Conservation (phyloP, 2,797 vertebrate species). For the Microtus californicus region DNA sequence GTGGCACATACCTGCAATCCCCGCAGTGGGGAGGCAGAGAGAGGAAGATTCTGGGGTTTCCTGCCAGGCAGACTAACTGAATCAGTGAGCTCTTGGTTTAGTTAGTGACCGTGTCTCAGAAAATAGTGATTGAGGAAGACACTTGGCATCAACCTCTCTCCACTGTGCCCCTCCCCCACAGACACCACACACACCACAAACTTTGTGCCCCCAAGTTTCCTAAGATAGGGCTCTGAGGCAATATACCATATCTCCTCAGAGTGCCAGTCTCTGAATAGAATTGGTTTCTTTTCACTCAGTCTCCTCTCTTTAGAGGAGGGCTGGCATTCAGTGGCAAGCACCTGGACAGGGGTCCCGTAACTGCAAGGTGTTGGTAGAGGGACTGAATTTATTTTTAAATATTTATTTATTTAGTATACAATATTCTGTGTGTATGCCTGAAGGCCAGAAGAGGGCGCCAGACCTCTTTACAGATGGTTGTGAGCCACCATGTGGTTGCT, state of each 20-base stretch:
- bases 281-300: background rate
- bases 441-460: too few relatives aligned
- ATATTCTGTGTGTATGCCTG: too few relatives aligned
- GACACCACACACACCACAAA: background rate
- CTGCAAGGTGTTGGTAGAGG: background rate
- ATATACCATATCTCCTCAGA: background rate
- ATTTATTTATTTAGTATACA: too few relatives aligned
- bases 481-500: too few relatives aligned
- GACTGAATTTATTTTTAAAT: background rate
- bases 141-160: background rate
- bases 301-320: background rate
- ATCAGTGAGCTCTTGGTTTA: background rate
- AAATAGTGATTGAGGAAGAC: background rate
- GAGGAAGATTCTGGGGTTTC: background rate
- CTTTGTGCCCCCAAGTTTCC: background rate
- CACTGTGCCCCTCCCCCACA: background rate
- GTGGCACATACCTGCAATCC: background rate
- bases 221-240: background rate
- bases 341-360: background rate
- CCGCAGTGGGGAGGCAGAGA: background rate
- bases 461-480: too few relatives aligned
- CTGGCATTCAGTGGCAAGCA: background rate
- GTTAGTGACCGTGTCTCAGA: background rate
- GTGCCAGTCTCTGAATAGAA: background rate
- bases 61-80: background rate